A percentile compares a stretch with the other conserved stretches of the same genome.
These are phyloP conservation scores for Macquaria australasica DNA, from an alignment of 2,113 vertebrate genomes.

Conservation along the genomic window DNA sequence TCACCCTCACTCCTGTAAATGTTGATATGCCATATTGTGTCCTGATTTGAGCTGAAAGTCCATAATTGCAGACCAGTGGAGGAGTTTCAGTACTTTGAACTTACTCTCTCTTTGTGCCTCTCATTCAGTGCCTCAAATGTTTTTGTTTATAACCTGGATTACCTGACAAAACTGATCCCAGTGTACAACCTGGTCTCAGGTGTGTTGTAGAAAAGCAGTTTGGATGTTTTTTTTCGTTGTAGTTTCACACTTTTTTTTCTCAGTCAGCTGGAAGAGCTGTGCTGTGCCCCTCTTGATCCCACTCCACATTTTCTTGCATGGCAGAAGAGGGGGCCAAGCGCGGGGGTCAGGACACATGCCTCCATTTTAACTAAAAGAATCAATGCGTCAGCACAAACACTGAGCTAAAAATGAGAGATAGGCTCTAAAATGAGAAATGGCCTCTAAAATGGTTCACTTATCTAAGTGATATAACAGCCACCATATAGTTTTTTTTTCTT, in stretches of 20 bases:
- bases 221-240: neutral
- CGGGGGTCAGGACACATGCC: constrained; percentile 6
- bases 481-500: neutral
- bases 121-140: neutral
- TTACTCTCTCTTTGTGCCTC: neutral
- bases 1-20: neutral
- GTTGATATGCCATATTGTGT: no score
- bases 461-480: constrained; percentile 1
- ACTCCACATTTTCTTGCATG: neutral
- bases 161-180: constrained; percentile 1
- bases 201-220: constrained; percentile 1
- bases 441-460: constrained; percentile 4
- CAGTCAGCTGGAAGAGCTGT: neutral
- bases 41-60: neutral
- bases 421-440: constrained; percentile 22
- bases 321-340: constrained; percentile 11
- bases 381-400: constrained; percentile 32
- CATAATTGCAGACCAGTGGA: neutral
- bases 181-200: neutral
- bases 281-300: constrained; percentile 4
- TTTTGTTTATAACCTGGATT: neutral
- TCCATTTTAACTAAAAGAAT: constrained; percentile 29
- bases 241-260: neutral
- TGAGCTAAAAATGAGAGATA: constrained; percentile 15
- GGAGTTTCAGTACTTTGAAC: neutral